These are phyloP conservation scores for Callopanchax toddi DNA, from an alignment of 2,113 vertebrate genomes.

Conservation along the genomic window DNA sequence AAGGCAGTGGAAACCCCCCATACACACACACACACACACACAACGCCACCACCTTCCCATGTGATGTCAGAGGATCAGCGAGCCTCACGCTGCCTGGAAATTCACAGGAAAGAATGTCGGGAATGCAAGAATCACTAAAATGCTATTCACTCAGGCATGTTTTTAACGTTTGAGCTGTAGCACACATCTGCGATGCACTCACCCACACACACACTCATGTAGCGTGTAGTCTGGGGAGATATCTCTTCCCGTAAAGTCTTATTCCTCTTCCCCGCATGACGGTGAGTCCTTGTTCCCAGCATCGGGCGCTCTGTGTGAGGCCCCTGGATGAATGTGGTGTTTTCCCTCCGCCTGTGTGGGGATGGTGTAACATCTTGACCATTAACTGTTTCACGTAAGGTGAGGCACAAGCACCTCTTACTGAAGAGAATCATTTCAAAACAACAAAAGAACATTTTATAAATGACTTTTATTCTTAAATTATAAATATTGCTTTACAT, in stretches of 20 bases:
- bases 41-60: not conserved
- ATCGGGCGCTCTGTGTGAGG: slow-evolving; percentile 62
- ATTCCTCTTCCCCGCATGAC: slow-evolving; percentile 28
- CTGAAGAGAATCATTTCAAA: not conserved
- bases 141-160: slow-evolving; percentile 52
- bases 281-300: slow-evolving; percentile 74
- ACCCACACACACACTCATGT: slow-evolving; percentile 13
- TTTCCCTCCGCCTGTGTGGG: slow-evolving; percentile 39
- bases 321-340: slow-evolving; percentile 33
- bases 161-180: slow-evolving; percentile 45
- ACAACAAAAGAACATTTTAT: no score
- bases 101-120: slow-evolving; percentile 67
- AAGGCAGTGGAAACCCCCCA: slow-evolving; percentile 70
- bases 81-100: slow-evolving; percentile 73
- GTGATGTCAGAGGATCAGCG: slow-evolving; percentile 72
- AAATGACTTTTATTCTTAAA: no score
- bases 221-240: slow-evolving; percentile 39
- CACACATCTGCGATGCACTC: slow-evolving; percentile 13
- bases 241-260: slow-evolving; percentile 68
- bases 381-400: slow-evolving; percentile 1
- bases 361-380: slow-evolving; percentile 4
- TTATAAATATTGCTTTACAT: no score
- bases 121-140: slow-evolving; percentile 65
- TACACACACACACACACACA: no score
- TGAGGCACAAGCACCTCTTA: not conserved